Base-by-base conservation (phyloP, 2,888 invertebrate species). In the Sipunculus nudus region DNA sequence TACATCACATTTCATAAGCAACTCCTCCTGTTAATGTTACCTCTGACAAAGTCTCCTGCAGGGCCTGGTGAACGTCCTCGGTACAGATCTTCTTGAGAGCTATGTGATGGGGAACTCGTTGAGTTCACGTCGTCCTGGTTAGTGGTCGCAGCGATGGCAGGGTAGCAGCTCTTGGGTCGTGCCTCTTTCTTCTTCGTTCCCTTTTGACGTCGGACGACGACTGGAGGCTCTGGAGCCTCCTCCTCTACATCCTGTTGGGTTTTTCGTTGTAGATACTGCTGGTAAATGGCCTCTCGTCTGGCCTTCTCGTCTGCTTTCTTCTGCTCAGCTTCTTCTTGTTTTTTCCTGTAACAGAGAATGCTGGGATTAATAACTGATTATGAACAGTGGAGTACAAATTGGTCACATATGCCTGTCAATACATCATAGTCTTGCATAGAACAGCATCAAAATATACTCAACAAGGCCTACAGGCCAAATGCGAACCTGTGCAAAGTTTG, bases 191-290 rank as follows among this genome's bases (percentile, higher is more conserved):
- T 38, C 39, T 46, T 45, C 4, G 26, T 5, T 16, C 32, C 25
- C 2, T 38, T 38, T 4, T 56, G 25, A 23, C 50, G 35, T 35
- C 39, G 56, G 21, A 56, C 29, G 29, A 35, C 19, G 13, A 54
- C 25, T 13, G 29, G 19, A 1, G 50, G 29, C 39, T 56, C 50
- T 25, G 35, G 29, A n/a, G 58, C 63, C 16, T 83, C 80, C 29
- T 85, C 84, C n/a, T 94, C 93, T 85, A 94, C 94, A 82, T 95
- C 94, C 21, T 48, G 50, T 65, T 93, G 89, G 56, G 93, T 92
- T 85, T 96, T 96, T 82, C 96, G 94, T 73, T 94, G 87, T 85
- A 94, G 92, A 86, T 96, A 93, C 84, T 94, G 93, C 79, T 94
- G 94, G 74, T 96, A 88, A 79, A 97, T 97, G 69, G 89, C 89